phyloP scores from a whole-genome alignment of 2,797 vertebrate genomes.

The Notamacropus eugenii region DNA sequence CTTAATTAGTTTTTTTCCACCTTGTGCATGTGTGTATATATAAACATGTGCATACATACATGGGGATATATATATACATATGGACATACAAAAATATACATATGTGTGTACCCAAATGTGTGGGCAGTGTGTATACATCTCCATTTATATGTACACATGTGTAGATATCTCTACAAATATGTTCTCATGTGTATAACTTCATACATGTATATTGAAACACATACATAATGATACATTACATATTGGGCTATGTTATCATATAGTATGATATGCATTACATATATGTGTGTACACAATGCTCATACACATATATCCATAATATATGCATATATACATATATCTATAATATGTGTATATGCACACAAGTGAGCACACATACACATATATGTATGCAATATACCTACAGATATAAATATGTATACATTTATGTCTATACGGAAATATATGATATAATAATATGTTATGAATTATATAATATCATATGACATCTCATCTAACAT shows the following conservation, averaged over 20 bases:
- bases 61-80: too few relatives aligned
- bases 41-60: too few relatives aligned
- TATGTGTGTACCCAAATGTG: not conserved
- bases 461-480: not conserved
- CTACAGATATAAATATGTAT: not conserved
- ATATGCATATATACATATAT: too few relatives aligned
- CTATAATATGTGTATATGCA: too few relatives aligned
- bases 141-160: too few relatives aligned
- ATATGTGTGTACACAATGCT: not conserved
- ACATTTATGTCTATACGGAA: not conserved
- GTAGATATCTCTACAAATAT: too few relatives aligned
- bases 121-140: not conserved
- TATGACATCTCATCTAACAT: not conserved
- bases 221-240: not conserved
- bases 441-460: not conserved
- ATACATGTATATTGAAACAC: too few relatives aligned
- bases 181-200: not conserved
- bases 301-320: too few relatives aligned
- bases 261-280: not conserved
- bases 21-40: not conserved
- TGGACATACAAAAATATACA: not conserved
- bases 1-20: not conserved
- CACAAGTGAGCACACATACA: not conserved
- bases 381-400: too few relatives aligned
- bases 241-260: not conserved